A percentile compares a stretch with the other conserved stretches of the same genome.
phyloP scores from a whole-genome alignment of 2,113 vertebrate genomes.

The Xenopus laevis region DNA sequence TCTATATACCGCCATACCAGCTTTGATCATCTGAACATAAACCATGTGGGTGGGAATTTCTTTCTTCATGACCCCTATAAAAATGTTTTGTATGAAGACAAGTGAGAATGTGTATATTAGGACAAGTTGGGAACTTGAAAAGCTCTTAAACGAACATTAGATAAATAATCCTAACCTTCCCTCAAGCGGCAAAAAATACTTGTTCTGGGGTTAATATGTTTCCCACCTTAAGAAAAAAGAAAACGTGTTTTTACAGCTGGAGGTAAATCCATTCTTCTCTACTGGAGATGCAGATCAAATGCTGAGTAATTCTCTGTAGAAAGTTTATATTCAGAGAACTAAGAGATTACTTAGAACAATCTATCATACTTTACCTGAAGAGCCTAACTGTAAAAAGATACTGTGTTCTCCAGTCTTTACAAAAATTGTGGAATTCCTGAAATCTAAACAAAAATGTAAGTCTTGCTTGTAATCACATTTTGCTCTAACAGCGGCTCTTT shows the following conservation, averaged over 20 bases:
- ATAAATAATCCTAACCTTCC: neutral
- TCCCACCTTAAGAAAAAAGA: neutral
- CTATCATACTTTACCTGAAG: neutral
- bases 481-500: neutral
- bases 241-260: neutral
- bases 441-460: neutral
- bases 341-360: neutral
- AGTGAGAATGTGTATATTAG: neutral
- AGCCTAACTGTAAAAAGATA: neutral
- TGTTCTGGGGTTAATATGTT: neutral
- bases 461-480: neutral
- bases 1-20: neutral
- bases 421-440: neutral
- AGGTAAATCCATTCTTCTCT: neutral
- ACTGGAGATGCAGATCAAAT: neutral
- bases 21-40: neutral
- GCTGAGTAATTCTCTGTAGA: neutral
- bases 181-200: neutral
- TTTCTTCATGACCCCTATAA: neutral
- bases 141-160: neutral
- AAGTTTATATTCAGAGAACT: neutral
- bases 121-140: neutral
- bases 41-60: neutral
- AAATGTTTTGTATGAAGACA: neutral
- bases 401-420: neutral